A percentile compares a stretch with the other conserved stretches of the same genome.
Conservation (phyloP, 2,888 invertebrate species). For the Eumacrocentrus americanus region DNA sequence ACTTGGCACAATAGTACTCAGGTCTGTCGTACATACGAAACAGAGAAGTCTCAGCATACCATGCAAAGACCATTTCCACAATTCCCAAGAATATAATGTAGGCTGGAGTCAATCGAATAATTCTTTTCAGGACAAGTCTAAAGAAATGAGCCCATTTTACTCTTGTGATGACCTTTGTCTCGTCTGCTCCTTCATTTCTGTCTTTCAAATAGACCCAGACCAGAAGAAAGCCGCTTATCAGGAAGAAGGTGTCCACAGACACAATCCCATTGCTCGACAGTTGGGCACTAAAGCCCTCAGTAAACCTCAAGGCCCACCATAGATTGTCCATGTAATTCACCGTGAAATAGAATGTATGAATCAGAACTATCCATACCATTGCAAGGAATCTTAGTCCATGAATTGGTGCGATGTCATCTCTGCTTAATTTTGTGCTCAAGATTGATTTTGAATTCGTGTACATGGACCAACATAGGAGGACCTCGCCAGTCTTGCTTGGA, state of each 20-base stretch:
- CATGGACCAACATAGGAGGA: conserved; percentile 63
- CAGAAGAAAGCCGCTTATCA: conserved; percentile 58
- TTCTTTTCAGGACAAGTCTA: conserved; percentile 53
- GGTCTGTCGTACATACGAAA: conserved; percentile 57
- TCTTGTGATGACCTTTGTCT: conserved; percentile 26
- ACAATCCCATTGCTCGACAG: conserved; percentile 61
- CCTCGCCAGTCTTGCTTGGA: conserved; percentile 40
- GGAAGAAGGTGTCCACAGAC: conserved; percentile 64
- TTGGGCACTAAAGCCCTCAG: conserved; percentile 56
- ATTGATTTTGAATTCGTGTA: conserved; percentile 62
- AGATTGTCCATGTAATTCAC: conserved; percentile 60
- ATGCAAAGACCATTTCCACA: conserved; percentile 57
- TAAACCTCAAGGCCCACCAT: conserved; percentile 51
- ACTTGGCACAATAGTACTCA: conserved; percentile 60
- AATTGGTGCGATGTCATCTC: conserved; percentile 58
- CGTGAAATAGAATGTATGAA: conserved; percentile 63
- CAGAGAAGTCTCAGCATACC: conserved; percentile 56
- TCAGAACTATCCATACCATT: conserved; percentile 67
- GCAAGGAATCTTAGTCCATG: conserved; percentile 65
- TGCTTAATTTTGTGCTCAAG: conserved; percentile 54
- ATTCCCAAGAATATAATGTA: conserved; percentile 61
- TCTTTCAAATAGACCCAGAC: conserved; percentile 45
- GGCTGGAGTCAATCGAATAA: conserved; percentile 62
- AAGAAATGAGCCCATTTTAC: conserved; percentile 40
- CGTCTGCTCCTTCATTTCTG: conserved; percentile 28